Conservation (phyloP, 2,797 vertebrate genomes). For the Sebastes flavidus region DNA sequence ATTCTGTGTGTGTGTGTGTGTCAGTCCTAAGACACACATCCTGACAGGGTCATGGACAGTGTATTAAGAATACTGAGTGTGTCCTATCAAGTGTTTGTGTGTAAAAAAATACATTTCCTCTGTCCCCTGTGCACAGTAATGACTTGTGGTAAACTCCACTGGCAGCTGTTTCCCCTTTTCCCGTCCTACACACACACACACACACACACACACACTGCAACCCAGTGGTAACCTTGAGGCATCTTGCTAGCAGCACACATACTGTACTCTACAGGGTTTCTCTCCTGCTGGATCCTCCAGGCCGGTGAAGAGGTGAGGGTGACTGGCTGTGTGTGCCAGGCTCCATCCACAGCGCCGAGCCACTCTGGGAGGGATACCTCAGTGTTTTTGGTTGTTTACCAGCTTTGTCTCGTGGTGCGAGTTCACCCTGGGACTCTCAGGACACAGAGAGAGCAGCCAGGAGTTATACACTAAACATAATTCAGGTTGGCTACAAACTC, state of each 20-base stretch:
- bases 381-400: background rate
- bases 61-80: slow-evolving; percentile 61
- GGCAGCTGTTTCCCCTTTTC: slow-evolving; percentile 80
- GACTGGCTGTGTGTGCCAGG: slow-evolving; percentile 52
- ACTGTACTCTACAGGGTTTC: background rate
- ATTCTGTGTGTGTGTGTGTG: background rate
- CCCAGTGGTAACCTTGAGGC: slow-evolving; percentile 60
- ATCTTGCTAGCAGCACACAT: slow-evolving; percentile 24
- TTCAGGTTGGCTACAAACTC: background rate
- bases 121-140: slow-evolving; percentile 65
- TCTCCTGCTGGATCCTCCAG: slow-evolving; percentile 23
- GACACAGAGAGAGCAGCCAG: background rate
- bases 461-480: slow-evolving; percentile 2
- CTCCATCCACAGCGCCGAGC: slow-evolving; percentile 21
- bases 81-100: slow-evolving; percentile 55
- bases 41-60: slow-evolving; percentile 72
- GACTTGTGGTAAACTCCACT: slow-evolving; percentile 65
- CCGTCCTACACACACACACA: slow-evolving; percentile 18
- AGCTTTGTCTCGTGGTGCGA: slow-evolving; percentile 43
- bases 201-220: slow-evolving; percentile 7
- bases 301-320: slow-evolving; percentile 15
- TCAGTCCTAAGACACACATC: slow-evolving; percentile 44
- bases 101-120: slow-evolving; percentile 77
- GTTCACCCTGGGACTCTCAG: slow-evolving; percentile 24
- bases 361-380: background rate